These are phyloP conservation scores for Eudemis profundana DNA, from an alignment of 2,888 invertebrate species.

Conservation along the genomic window DNA sequence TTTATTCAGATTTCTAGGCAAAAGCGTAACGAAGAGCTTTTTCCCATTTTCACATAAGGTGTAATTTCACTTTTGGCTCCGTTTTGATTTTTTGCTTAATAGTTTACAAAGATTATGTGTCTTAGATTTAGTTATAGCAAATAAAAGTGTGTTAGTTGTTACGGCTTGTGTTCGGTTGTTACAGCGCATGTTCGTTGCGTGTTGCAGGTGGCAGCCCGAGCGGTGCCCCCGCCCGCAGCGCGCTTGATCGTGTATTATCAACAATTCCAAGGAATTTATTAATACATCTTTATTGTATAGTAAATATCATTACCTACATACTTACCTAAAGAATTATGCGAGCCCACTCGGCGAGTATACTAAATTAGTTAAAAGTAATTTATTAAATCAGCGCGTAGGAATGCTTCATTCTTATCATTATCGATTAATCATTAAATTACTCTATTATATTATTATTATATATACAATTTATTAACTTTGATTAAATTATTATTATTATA, in stretches of 20 bases:
- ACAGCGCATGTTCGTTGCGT: conserved; percentile 11
- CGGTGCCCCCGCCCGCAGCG: conserved; percentile 63
- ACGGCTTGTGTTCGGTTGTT: neutral
- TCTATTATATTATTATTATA: conserved; percentile 86
- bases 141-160: neutral
- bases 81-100: too few species aligned
- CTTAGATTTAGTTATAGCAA: too few species aligned
- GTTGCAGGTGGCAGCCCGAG: conserved; percentile 63
- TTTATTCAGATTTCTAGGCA: too few species aligned
- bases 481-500: conserved; percentile 85
- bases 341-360: conserved; percentile 85
- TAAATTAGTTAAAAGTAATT: conserved; percentile 88
- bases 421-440: conserved; percentile 85
- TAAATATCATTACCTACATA: conserved; percentile 81
- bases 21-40: too few species aligned
- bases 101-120: too few species aligned
- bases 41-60: too few species aligned
- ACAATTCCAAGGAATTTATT: conserved; percentile 79
- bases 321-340: conserved; percentile 74
- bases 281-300: conserved; percentile 78
- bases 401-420: conserved; percentile 86
- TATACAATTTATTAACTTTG: conserved; percentile 86
- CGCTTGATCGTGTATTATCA: conserved; percentile 75
- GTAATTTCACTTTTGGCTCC: too few species aligned
- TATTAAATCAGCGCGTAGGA: conserved; percentile 86